Evolutionary conservation across 2,113 vertebrate species (phyloP).

Genomic region (Hippocampus barbouri): DNA sequence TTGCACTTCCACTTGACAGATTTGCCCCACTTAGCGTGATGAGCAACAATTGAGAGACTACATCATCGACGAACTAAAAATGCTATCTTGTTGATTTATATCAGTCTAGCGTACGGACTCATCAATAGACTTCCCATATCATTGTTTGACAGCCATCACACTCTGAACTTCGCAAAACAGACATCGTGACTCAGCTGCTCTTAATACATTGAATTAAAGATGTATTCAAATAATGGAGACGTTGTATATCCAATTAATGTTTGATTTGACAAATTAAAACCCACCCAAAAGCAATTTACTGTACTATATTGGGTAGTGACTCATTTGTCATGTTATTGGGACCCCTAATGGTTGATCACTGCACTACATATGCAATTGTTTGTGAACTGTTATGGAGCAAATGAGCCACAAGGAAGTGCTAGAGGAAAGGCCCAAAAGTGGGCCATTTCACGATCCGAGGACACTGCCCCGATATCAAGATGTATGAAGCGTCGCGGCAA

Average conservation of each 20-base stretch:
- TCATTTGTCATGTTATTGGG: background rate
- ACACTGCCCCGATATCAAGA: background rate
- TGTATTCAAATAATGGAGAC: background rate
- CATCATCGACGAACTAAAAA: background rate
- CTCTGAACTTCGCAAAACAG: background rate
- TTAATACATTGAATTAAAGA: background rate
- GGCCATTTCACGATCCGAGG: background rate
- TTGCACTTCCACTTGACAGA: background rate
- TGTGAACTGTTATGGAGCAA: background rate
- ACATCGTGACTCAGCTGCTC: background rate
- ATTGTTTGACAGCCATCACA: background rate
- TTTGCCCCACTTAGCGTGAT: background rate
- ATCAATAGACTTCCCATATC: no score
- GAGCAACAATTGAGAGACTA: background rate
- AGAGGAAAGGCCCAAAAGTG: background rate
- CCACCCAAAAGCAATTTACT: background rate
- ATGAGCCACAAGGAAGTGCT: constrained; percentile 21
- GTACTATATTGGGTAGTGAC: background rate
- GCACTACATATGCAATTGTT: constrained; percentile 6
- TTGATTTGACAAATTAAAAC: background rate
- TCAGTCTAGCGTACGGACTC: background rate
- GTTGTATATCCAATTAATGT: background rate
- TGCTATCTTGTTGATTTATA: background rate
- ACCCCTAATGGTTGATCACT: constrained; percentile 28
- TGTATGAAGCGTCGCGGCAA: constrained; percentile 7